These are phyloP conservation scores for Hypomesus transpacificus DNA, from an alignment of 2,113 vertebrate genomes.

Conservation along the genomic window DNA sequence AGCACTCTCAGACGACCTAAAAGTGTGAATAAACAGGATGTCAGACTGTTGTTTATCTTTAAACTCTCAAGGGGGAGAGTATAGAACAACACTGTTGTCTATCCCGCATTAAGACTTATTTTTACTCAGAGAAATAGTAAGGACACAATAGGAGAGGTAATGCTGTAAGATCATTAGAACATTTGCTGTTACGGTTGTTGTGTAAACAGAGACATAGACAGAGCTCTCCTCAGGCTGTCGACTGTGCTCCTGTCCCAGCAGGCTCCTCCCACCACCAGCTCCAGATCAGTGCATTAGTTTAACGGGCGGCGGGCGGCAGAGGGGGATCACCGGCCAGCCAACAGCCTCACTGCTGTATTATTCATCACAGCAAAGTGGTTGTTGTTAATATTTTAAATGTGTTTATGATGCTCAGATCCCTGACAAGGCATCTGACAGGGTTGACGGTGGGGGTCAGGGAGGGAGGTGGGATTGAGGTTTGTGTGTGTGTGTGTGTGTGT, in stretches of 20 bases:
- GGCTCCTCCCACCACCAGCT: constrained; percentile 38
- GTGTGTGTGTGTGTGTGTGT: not conserved
- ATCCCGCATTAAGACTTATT: no score
- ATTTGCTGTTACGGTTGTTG: no score
- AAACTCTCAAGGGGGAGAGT: no score
- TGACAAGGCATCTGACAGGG: constrained; percentile 51
- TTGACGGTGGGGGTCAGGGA: constrained; percentile 46
- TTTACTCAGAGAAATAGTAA: no score
- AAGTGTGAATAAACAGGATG: no score
- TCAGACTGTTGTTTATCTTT: no score
- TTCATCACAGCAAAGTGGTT: constrained; percentile 80
- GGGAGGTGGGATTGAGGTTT: constrained; percentile 1
- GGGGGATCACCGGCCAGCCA: constrained; percentile 68
- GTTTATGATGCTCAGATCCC: constrained; percentile 74
- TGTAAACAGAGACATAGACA: constrained; percentile 15
- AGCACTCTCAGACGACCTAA: no score
- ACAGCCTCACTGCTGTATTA: constrained; percentile 74
- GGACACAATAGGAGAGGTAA: no score
- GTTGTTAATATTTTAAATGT: constrained; percentile 83
- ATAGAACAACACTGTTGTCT: no score
- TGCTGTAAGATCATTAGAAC: no score
- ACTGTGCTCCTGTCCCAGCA: constrained; percentile 19
- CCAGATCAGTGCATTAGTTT: constrained; percentile 76
- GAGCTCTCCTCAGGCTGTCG: constrained; percentile 14
- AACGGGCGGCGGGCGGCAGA: constrained; percentile 63